A percentile compares a stretch with the other conserved stretches of the same genome.
Conservation (phyloP, 2,888 invertebrate genomes). For the Pecten maximus region DNA sequence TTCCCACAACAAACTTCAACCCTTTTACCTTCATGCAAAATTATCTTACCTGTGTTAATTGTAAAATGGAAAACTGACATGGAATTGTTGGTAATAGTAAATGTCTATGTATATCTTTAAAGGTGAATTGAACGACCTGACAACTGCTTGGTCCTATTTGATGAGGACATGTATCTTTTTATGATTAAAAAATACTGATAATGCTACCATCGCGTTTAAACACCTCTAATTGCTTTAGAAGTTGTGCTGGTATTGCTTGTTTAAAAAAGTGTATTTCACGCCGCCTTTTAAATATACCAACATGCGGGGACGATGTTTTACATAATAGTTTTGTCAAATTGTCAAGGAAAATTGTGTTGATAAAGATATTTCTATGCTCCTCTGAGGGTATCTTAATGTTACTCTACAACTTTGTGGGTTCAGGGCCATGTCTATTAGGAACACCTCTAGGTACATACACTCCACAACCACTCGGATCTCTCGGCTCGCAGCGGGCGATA, state of each 20-base stretch:
- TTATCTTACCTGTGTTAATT: too few species aligned
- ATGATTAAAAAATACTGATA: too few species aligned
- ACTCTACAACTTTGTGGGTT: not conserved
- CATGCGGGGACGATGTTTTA: not conserved
- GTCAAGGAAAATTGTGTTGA: not conserved
- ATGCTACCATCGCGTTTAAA: too few species aligned
- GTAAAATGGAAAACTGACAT: too few species aligned
- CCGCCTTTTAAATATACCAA: not conserved
- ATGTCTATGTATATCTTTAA: too few species aligned
- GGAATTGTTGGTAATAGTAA: too few species aligned
- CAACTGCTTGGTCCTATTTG: too few species aligned
- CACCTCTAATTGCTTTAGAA: not conserved
- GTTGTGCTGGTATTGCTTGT: too few species aligned
- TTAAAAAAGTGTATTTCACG: too few species aligned
- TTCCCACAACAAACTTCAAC: not conserved
- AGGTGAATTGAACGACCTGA: too few species aligned
- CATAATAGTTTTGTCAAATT: not conserved
- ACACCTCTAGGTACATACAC: constrained; percentile 87
- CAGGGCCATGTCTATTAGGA: not conserved
- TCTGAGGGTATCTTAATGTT: not conserved
- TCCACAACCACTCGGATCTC: constrained; percentile 93
- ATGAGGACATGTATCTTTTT: too few species aligned
- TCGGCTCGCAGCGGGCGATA: constrained; percentile 95
- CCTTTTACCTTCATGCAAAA: too few species aligned
- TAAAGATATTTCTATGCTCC: not conserved